These are phyloP conservation scores for Naja naja DNA, from an alignment of 2,113 vertebrate genomes.

Conservation along the genomic window DNA sequence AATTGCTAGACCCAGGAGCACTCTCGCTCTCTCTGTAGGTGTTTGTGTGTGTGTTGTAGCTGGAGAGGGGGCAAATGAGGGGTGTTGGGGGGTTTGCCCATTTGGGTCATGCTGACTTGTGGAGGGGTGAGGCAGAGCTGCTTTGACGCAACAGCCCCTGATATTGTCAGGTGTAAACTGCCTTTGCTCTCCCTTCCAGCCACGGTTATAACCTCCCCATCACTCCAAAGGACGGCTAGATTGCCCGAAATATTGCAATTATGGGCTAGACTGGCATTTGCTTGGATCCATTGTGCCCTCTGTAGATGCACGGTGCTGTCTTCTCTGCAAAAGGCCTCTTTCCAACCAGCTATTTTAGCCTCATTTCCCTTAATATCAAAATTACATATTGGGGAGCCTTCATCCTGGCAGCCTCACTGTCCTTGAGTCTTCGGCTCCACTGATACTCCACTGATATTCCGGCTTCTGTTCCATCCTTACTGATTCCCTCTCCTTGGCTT, in stretches of 20 bases:
- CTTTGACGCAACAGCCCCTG: not conserved
- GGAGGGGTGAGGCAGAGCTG: not conserved
- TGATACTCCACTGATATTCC: not conserved
- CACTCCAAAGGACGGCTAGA: not conserved
- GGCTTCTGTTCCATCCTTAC: not conserved
- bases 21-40: too few relatives aligned
- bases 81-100: not conserved
- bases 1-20: not conserved
- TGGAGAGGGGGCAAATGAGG: not conserved
- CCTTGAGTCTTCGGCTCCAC: not conserved
- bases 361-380: conserved; percentile 2
- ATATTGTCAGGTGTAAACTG: not conserved
- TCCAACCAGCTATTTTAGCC: not conserved
- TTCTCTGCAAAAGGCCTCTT: not conserved
- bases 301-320: not conserved
- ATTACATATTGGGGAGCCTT: not conserved
- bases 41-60: not conserved
- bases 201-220: not conserved
- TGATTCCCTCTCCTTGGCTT: not conserved
- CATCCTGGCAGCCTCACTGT: not conserved
- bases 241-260: conserved; percentile 3
- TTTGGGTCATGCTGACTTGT: not conserved
- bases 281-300: conserved; percentile 4
- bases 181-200: not conserved
- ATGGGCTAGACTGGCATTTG: not conserved